These are phyloP conservation scores for Dendrocincla fuliginosa DNA, from an alignment of 2,797 vertebrate genomes.

Conservation along the genomic window DNA sequence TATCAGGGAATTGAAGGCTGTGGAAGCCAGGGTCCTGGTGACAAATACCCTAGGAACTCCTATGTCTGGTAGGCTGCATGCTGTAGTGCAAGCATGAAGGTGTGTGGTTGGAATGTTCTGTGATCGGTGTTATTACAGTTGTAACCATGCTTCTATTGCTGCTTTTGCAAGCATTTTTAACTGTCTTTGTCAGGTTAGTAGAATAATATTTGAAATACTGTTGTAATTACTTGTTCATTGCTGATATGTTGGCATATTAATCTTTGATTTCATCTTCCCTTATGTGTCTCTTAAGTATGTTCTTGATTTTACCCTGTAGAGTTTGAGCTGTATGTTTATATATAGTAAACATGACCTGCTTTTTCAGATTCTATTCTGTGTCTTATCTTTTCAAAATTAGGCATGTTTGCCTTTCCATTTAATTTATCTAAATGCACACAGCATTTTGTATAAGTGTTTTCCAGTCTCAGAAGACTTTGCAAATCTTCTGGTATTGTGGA, in stretches of 20 bases:
- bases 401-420: not conserved
- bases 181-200: not conserved
- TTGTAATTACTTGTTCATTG: not conserved
- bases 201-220: not conserved
- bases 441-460: not conserved
- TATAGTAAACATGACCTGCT: not conserved
- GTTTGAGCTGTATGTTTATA: not conserved
- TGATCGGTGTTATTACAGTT: not conserved
- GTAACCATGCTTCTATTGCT: not conserved
- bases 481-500: accelerated
- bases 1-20: not conserved
- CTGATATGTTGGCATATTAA: not conserved
- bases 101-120: not conserved
- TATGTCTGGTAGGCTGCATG: not conserved
- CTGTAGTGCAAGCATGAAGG: not conserved
- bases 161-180: not conserved
- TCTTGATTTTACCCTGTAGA: not conserved
- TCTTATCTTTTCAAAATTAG: not conserved
- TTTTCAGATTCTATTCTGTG: not conserved
- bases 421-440: not conserved
- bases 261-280: not conserved
- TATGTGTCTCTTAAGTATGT: not conserved
- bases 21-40: not conserved
- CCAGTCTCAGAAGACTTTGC: not conserved
- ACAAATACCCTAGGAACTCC: not conserved